Conservation (phyloP, 2,888 invertebrate genomes). For the Megaustenia siamemsis region DNA sequence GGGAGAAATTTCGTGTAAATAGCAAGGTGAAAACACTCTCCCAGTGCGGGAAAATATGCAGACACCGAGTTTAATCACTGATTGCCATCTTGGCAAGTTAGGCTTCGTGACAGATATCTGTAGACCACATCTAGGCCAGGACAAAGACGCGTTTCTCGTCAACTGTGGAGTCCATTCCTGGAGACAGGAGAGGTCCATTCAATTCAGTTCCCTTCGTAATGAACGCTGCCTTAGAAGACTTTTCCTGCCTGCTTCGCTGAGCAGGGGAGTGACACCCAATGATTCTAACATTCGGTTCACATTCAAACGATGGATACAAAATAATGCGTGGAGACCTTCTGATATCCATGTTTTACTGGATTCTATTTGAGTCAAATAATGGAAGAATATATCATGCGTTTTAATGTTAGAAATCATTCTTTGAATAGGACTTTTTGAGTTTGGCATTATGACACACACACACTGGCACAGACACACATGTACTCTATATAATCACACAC, state of each 20-base stretch:
- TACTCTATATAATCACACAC: not conserved
- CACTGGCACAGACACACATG: not conserved
- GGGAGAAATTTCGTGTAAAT: not conserved
- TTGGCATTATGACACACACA: not conserved
- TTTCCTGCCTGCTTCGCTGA: not conserved
- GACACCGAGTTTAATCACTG: constrained; percentile 23
- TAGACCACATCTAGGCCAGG: constrained; percentile 5
- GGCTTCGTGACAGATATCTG: not conserved
- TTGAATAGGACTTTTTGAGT: not conserved
- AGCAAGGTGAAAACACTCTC: too few relatives aligned
- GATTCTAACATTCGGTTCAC: not conserved
- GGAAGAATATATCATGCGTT: not conserved
- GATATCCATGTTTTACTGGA: not conserved
- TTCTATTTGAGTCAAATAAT: not conserved
- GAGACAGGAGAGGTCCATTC: not conserved
- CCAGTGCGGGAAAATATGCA: too few relatives aligned
- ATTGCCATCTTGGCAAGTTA: constrained; percentile 39
- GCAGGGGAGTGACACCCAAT: constrained; percentile 7
- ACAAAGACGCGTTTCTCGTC: constrained; percentile 1
- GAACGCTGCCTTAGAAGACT: not conserved
- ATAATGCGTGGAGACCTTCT: not conserved
- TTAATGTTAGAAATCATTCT: not conserved
- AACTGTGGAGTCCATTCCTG: constrained; percentile 7
- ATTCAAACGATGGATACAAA: not conserved
- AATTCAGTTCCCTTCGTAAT: not conserved